These are phyloP conservation scores for Cardiocondyla obscurior DNA, from an alignment of 1,140 invertebrate species.

Conservation along the genomic window DNA sequence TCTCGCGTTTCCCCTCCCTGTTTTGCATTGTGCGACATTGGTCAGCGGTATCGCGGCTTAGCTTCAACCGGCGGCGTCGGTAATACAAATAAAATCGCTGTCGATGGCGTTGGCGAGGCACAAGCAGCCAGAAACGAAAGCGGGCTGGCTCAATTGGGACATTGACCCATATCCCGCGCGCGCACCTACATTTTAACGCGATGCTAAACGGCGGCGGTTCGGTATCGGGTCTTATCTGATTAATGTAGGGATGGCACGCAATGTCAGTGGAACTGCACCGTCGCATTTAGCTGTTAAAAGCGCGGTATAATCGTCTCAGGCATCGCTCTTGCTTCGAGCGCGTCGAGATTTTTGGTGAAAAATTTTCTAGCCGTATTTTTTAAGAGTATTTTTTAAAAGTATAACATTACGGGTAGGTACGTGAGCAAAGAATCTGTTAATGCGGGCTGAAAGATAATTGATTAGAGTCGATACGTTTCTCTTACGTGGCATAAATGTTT, in stretches of 20 bases:
- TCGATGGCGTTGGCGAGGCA: conserved; percentile 17
- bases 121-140: background rate
- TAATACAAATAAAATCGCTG: conserved; percentile 3
- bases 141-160: background rate
- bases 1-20: conserved; percentile 21
- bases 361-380: background rate
- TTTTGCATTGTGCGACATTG: conserved; percentile 18
- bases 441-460: too few species aligned
- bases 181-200: too few species aligned
- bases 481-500: background rate
- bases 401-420: too few species aligned
- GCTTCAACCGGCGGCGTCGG: conserved; percentile 2
- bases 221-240: background rate
- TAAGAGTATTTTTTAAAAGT: too few species aligned
- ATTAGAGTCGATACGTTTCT: too few species aligned
- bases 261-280: background rate
- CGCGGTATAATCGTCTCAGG: background rate
- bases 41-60: background rate
- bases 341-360: background rate
- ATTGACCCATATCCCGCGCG: conserved; percentile 21
- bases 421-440: too few species aligned
- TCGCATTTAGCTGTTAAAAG: background rate
- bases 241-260: conserved; percentile 12
- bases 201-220: background rate
- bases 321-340: background rate